Percentiles rank a stretch among this genome's conserved stretches.
These are phyloP conservation scores for Ciconia boyciana DNA, from an alignment of 2,113 vertebrate genomes.

Conservation along the genomic window DNA sequence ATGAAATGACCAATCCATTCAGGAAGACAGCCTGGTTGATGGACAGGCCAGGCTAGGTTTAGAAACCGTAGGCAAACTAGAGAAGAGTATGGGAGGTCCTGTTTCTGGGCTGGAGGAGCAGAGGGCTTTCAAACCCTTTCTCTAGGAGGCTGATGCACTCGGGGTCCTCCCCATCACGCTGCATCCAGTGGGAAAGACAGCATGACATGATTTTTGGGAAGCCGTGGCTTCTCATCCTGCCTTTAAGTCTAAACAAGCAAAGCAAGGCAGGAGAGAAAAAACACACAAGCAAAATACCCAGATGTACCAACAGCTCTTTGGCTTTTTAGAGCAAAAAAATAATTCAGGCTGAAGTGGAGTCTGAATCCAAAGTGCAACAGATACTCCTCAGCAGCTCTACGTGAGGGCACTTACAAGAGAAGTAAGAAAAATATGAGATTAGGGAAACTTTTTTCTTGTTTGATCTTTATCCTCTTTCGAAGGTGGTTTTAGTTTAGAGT, in stretches of 20 bases:
- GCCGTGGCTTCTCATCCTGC: not conserved
- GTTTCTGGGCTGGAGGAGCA: not conserved
- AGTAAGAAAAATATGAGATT: not conserved
- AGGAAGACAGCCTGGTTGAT: not conserved
- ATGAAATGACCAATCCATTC: not conserved
- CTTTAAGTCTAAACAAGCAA: not conserved
- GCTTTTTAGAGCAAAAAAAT: not conserved
- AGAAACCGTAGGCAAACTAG: not conserved
- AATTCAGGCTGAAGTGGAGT: not conserved
- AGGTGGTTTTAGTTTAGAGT: not conserved
- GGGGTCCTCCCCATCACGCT: rapidly evolving
- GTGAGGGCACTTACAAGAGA: not conserved
- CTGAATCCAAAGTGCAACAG: not conserved
- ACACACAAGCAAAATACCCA: rapidly evolving
- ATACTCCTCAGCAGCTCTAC: not conserved
- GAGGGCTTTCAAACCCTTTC: not conserved
- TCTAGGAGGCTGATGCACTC: not conserved
- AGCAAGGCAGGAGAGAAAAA: not conserved
- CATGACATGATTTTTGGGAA: not conserved
- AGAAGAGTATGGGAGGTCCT: not conserved
- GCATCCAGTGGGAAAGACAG: not conserved
- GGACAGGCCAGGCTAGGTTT: not conserved
- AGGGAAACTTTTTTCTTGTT: not conserved
- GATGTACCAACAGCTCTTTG: not conserved
- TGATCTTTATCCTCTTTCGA: not conserved